phyloP scores from a whole-genome alignment of 30 jellyfish, hydroid and myxozoan species.

The Turritopsis rubra region DNA sequence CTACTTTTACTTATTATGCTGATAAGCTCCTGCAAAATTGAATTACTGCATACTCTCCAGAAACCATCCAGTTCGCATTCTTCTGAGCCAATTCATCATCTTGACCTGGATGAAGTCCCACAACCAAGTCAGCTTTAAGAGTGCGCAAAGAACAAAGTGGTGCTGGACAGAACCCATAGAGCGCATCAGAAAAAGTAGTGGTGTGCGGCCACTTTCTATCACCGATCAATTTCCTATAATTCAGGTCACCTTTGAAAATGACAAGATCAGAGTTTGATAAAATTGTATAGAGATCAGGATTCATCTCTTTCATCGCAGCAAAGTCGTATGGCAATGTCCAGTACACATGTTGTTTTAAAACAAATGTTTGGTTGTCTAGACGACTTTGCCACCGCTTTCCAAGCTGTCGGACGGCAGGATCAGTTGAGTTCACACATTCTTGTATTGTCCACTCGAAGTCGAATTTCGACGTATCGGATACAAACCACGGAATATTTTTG shows the following conservation, averaged over 20 bases:
- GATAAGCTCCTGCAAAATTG: slow-evolving; percentile 63
- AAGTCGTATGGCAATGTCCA: slow-evolving; percentile 83
- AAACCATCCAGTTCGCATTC: slow-evolving; percentile 67
- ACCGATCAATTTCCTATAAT: slow-evolving; percentile 82
- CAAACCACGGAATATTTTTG: slow-evolving; percentile 97
- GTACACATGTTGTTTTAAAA: slow-evolving; percentile 52
- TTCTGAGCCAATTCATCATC: slow-evolving; percentile 57
- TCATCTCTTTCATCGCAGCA: slow-evolving; percentile 56
- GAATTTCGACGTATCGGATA: slow-evolving; percentile 61
- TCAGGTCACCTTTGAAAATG: slow-evolving; percentile 92
- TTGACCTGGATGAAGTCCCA: slow-evolving; percentile 73
- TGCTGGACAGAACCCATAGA: slow-evolving; percentile 87
- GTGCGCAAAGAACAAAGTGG: slow-evolving; percentile 90
- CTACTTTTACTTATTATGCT: neutral
- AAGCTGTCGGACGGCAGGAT: slow-evolving; percentile 38
- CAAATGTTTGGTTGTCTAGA: slow-evolving; percentile 59
- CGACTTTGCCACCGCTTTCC: slow-evolving; percentile 74
- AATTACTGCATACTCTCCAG: slow-evolving; percentile 80
- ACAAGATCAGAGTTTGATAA: slow-evolving; percentile 55
- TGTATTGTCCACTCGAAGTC: slow-evolving; percentile 87
- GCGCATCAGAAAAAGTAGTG: slow-evolving; percentile 58
- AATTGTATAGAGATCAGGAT: slow-evolving; percentile 62
- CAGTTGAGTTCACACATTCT: slow-evolving; percentile 62
- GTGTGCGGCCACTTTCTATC: slow-evolving; percentile 82
- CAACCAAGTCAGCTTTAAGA: slow-evolving; percentile 79